Evolutionary conservation across 2,797 vertebrate genomes (phyloP), one percentile per base, ranked within the genome.

Genomic region (Mycteria americana): DNA sequence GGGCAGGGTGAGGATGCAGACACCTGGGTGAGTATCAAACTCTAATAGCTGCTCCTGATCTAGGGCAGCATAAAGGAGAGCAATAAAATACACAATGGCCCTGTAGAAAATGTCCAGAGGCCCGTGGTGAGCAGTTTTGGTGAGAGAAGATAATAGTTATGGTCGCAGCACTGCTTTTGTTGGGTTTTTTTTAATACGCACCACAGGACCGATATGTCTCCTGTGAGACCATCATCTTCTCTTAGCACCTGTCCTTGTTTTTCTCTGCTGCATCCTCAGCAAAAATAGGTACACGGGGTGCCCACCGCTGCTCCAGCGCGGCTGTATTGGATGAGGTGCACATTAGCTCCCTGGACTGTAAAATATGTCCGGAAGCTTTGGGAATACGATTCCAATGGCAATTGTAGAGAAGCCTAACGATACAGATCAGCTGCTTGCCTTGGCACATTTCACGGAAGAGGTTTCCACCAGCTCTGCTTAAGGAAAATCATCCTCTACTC

Each of bases 341-440:
- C 18, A 28, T 82, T 68, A 82, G 21, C 74, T 80, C 27, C 59
- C 50, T 77, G 56, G 48, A 60, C 63, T 65, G 70, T 78, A 84
- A 91, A 83, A 84, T 46, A 88, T 7, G 30, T 64, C 72, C 4
- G 4, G 85, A 64, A 67, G 64, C 31, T 63, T 57, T 92, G 78
- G 72, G 85, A 83, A 68, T 75, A 53, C 0, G 1, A 88, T 85
- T 96, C 64, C 89, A 74, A 31, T 11, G 41, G 72, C 87, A 88
- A 11, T 35, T 75, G 75, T n/a, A 82, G 78, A 93, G 89, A 91
- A 75, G 78, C 51, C 84, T 94, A 74, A 85, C 6, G 86, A 79
- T n/a, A 48, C 33, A 74, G 82, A 84, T 88, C 90, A 95, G 88
- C 88, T 93, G 91, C 77, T 83, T 88, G 68, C n/a, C 65, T 78